Conservation (phyloP, 2,888 invertebrate genomes). For the Ornithoptera priamus region DNA sequence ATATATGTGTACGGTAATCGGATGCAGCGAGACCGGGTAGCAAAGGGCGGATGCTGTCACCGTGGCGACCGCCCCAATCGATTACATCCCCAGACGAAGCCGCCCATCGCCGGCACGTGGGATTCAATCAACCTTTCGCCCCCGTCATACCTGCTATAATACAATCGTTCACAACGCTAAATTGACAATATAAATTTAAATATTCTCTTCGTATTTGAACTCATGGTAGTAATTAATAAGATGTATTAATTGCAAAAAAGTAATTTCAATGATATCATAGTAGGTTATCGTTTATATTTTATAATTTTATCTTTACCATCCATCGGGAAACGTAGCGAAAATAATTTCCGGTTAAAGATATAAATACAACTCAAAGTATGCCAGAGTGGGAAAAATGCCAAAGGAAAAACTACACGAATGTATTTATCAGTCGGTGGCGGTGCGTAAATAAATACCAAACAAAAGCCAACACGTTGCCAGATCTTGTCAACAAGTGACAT, state of each 20-base stretch:
- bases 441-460: conserved; percentile 30
- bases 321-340: background rate
- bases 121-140: conserved; percentile 13
- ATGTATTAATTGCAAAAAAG: no score
- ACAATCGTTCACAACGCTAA: background rate
- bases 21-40: conserved; percentile 18
- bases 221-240: no score
- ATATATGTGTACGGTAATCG: conserved; percentile 4
- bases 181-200: background rate
- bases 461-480: conserved; percentile 26
- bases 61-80: conserved; percentile 50
- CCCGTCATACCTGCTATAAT: conserved; percentile 9
- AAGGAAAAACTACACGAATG: conserved; percentile 12
- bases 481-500: conserved; percentile 26
- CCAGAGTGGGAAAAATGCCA: conserved; percentile 24
- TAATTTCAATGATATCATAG: no score
- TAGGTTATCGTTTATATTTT: no score
- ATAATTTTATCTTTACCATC: background rate
- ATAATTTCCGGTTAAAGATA: conserved; percentile 23
- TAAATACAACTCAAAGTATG: conserved; percentile 20
- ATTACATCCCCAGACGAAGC: conserved; percentile 38
- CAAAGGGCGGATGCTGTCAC: conserved; percentile 34
- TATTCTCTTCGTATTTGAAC: background rate
- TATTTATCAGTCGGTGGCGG: conserved; percentile 16
- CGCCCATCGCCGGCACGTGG: conserved; percentile 28